Evolutionary conservation across 2,797 vertebrate species (phyloP).

Genomic region (Oceanodroma leucorhoa): DNA sequence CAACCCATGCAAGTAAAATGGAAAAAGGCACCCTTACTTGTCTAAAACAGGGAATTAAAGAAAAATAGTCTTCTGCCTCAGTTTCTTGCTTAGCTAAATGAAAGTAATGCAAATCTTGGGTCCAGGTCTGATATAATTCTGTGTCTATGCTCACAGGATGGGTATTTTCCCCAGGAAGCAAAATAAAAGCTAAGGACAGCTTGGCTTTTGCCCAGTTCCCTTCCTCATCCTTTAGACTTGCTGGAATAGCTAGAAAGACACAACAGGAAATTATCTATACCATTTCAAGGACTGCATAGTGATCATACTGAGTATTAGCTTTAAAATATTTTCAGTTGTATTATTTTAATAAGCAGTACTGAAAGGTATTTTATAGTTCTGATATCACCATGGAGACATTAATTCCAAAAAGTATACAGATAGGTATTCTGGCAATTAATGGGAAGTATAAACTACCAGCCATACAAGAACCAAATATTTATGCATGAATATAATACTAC

Average conservation of each 20-base stretch:
- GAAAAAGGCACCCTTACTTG: background rate
- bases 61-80: background rate
- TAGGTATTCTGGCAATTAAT: background rate
- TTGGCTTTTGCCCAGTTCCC: background rate
- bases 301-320: background rate
- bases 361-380: background rate
- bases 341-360: background rate
- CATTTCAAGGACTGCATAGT: background rate
- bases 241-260: background rate
- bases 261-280: background rate
- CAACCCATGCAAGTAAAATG: background rate
- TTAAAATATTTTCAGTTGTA: background rate
- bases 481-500: background rate
- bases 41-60: background rate
- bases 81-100: background rate
- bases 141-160: background rate
- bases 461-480: slow-evolving; percentile 1
- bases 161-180: background rate
- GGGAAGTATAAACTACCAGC: background rate
- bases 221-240: background rate
- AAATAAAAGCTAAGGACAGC: background rate
- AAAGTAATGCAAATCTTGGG: background rate
- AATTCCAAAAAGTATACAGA: background rate
- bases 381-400: background rate
- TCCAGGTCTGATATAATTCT: background rate